These are phyloP conservation scores for Odontamblyopus lacepedii DNA, from an alignment of 2,797 vertebrate species.

Conservation along the genomic window DNA sequence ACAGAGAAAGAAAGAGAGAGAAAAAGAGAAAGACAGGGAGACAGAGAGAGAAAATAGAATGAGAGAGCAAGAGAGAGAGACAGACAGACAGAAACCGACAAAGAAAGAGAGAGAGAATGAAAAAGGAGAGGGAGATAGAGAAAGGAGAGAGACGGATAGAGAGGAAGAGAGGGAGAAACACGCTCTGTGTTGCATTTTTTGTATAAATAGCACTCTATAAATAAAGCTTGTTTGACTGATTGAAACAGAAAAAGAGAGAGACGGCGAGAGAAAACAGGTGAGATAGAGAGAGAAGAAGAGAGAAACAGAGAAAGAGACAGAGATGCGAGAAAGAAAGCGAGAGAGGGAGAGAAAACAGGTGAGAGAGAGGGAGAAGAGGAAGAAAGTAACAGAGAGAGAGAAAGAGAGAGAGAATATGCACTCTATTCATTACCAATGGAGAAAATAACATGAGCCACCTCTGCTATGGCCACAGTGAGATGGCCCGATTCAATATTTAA, in stretches of 20 bases:
- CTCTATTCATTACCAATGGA: slow-evolving; percentile 51
- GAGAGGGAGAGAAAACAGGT: slow-evolving; percentile 14
- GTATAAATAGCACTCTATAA: too few relatives aligned
- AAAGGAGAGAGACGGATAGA: too few relatives aligned
- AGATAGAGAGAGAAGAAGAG: neutral
- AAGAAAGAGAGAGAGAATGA: too few relatives aligned
- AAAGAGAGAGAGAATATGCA: slow-evolving; percentile 25
- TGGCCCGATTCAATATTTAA: slow-evolving; percentile 63
- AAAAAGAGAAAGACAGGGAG: slow-evolving; percentile 1
- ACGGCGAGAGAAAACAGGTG: neutral
- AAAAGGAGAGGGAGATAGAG: too few relatives aligned
- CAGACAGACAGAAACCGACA: too few relatives aligned
- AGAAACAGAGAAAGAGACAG: neutral
- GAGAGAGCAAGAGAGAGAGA: too few relatives aligned
- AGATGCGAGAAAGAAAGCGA: neutral
- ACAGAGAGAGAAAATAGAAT: too few relatives aligned
- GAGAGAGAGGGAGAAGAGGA: neutral
- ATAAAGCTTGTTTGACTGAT: too few relatives aligned
- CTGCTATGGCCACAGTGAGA: slow-evolving; percentile 45
- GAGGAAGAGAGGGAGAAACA: too few relatives aligned
- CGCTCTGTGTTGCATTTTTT: too few relatives aligned
- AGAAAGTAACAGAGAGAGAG: neutral
- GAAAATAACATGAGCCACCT: slow-evolving; percentile 47
- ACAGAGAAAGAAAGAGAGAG: neutral
- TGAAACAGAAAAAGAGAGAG: too few relatives aligned